phyloP scores from a whole-genome alignment of 1,140 invertebrate genomes.

The Phymorhynchus buccinoides region DNA sequence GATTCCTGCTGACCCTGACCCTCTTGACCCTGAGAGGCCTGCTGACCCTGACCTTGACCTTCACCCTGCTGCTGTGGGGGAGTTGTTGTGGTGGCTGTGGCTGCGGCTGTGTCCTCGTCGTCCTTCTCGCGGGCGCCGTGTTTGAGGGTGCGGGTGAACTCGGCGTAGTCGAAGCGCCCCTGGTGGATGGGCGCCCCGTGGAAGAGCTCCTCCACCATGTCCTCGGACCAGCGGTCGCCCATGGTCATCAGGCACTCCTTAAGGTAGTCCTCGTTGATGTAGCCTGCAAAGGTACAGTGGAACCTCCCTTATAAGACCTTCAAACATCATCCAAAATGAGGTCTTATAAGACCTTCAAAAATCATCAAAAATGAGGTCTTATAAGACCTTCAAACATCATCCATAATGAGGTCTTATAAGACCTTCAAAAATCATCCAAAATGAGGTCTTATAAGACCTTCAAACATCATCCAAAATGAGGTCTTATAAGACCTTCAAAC shows the following conservation, averaged over 20 bases:
- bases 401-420: too few species aligned
- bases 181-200: constrained; percentile 95
- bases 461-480: too few species aligned
- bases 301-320: too few species aligned
- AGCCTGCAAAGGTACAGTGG: constrained; percentile 64
- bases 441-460: too few species aligned
- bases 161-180: constrained; percentile 96
- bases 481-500: too few species aligned
- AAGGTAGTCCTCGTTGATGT: constrained; percentile 91
- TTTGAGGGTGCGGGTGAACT: constrained; percentile 87
- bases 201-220: constrained; percentile 97
- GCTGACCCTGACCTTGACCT: neutral
- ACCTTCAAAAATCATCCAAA: too few species aligned
- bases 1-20: neutral
- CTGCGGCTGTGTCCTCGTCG: constrained; percentile 53
- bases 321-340: too few species aligned
- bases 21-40: neutral
- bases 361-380: too few species aligned
- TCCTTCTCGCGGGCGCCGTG: constrained; percentile 71
- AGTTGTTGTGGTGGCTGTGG: neutral
- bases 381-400: too few species aligned
- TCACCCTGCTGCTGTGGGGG: neutral
- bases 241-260: constrained; percentile 95
- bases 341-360: too few species aligned
- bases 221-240: constrained; percentile 96